A percentile compares a stretch with the other conserved stretches of the same genome.
phyloP scores from a whole-genome alignment of 2,113 vertebrate species.

The Acrocephalus kingi region DNA sequence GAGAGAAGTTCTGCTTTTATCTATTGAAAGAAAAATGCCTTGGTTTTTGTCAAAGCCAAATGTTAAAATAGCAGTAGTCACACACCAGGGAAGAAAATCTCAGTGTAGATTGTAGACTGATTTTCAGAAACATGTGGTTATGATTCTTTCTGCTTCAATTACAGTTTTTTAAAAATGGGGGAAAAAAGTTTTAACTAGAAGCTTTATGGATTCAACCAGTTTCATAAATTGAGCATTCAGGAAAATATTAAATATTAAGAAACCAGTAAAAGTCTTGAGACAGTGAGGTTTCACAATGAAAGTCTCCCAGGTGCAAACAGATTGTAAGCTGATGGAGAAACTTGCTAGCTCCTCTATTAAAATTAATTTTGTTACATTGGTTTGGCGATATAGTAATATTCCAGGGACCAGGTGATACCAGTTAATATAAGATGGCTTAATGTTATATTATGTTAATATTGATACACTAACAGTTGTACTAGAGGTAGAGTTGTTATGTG shows the following conservation, averaged over 20 bases:
- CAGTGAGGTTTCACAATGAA: background rate
- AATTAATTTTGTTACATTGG: background rate
- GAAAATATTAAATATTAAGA: background rate
- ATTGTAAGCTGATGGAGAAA: background rate
- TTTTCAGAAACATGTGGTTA: background rate
- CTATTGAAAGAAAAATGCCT: background rate
- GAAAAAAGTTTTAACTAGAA: background rate
- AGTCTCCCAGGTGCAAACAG: background rate
- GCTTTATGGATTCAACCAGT: background rate
- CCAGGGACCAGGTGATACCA: background rate
- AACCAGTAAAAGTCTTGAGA: background rate
- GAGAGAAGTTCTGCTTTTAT: background rate
- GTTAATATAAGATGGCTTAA: background rate
- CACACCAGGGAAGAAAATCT: background rate
- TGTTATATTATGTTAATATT: background rate
- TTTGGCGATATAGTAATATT: background rate
- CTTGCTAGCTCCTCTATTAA: background rate
- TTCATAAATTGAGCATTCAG: background rate
- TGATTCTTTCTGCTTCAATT: background rate
- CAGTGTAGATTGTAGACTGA: background rate
- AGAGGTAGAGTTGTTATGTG: background rate
- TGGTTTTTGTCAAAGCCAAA: background rate
- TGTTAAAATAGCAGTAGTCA: background rate
- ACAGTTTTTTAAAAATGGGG: background rate
- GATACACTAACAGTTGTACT: background rate